Evolutionary conservation across 2,888 invertebrate species (phyloP).

Genomic region (Oxystoma pomonae): DNA sequence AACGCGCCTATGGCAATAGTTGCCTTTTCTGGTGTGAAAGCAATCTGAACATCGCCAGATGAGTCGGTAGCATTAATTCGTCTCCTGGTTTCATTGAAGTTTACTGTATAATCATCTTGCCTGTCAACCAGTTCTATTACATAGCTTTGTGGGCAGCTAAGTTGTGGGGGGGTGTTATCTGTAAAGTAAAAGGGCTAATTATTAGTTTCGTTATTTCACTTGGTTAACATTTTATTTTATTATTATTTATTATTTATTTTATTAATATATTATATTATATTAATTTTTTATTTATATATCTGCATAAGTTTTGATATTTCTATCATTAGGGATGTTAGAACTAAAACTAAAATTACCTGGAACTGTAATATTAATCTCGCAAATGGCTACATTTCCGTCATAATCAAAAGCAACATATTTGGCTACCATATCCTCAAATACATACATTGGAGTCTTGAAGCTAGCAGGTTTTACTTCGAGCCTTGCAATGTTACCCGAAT

Average conservation of each 20-base stretch:
- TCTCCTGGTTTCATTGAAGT: slow-evolving; percentile 84
- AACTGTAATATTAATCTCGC: slow-evolving; percentile 93
- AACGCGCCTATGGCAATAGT: slow-evolving; percentile 82
- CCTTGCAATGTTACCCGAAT: slow-evolving; percentile 91
- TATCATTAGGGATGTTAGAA: no score
- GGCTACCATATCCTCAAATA: slow-evolving; percentile 88
- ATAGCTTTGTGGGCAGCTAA: slow-evolving; percentile 91
- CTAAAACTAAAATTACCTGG: slow-evolving; percentile 52
- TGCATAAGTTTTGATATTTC: no score
- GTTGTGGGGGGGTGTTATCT: slow-evolving; percentile 85
- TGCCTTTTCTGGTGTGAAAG: slow-evolving; percentile 78
- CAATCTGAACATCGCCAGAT: slow-evolving; percentile 81
- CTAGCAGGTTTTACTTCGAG: slow-evolving; percentile 89
- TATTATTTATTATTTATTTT: no score
- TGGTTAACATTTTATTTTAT: no score
- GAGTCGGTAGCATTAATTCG: slow-evolving; percentile 84
- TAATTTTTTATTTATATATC: no score
- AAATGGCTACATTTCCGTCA: slow-evolving; percentile 96
- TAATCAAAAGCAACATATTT: slow-evolving; percentile 96
- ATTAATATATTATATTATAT: no score
- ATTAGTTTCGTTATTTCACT: neutral
- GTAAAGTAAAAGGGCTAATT: slow-evolving; percentile 17
- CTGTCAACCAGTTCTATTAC: slow-evolving; percentile 87
- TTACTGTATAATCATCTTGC: slow-evolving; percentile 85
- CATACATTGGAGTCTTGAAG: slow-evolving; percentile 81